Conservation (phyloP, 2,113 vertebrate genomes). For the Heterotis niloticus region DNA sequence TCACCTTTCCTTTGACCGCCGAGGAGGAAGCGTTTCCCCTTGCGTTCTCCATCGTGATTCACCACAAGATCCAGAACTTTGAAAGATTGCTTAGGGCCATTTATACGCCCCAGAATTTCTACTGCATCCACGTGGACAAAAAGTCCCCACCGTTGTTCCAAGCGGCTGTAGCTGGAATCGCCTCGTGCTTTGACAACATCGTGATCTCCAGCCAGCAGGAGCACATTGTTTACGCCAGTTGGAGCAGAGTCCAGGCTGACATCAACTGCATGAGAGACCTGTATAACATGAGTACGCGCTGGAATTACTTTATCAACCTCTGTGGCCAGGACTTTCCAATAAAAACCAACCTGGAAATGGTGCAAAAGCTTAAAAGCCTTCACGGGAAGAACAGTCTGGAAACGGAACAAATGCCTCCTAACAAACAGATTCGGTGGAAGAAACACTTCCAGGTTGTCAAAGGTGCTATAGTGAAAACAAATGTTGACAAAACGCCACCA, state of each 20-base stretch:
- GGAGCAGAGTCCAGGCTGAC: conserved; percentile 84
- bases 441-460: conserved; percentile 60
- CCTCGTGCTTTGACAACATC: conserved; percentile 79
- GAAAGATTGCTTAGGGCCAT: conserved; percentile 59
- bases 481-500: conserved; percentile 59
- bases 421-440: conserved; percentile 69
- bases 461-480: conserved; percentile 59
- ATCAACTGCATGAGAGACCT: conserved; percentile 91
- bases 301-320: conserved; percentile 88
- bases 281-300: conserved; percentile 54
- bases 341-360: conserved; percentile 87
- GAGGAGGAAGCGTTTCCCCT: conserved; percentile 82
- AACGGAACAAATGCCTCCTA: conserved; percentile 66
- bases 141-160: conserved; percentile 66
- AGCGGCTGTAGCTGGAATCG: conserved; percentile 65
- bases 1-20: conserved; percentile 69
- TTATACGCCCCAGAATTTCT: conserved; percentile 67
- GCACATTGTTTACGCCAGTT: conserved; percentile 75
- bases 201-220: conserved; percentile 75
- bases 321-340: conserved; percentile 90
- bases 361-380: conserved; percentile 68
- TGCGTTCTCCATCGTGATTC: conserved; percentile 83
- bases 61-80: conserved; percentile 75
- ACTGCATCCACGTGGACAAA: conserved; percentile 78
- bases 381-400: conserved; percentile 79